These are phyloP conservation scores for Menidia beryllina DNA, from an alignment of 2,113 vertebrate genomes.

Conservation along the genomic window DNA sequence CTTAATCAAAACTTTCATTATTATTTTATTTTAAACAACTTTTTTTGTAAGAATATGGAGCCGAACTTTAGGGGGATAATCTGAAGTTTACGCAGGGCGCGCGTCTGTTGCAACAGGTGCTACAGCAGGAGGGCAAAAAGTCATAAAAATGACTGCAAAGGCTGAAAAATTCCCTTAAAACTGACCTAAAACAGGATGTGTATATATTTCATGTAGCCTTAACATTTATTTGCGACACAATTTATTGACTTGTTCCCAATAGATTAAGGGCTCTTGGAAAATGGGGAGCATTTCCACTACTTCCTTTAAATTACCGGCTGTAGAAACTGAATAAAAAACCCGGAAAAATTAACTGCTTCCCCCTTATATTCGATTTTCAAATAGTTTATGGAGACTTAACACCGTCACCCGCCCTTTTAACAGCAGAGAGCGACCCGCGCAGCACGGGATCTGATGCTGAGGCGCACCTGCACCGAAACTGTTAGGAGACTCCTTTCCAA, in stretches of 20 bases:
- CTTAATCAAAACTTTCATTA: background rate
- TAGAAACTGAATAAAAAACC: background rate
- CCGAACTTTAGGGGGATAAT: background rate
- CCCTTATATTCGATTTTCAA: background rate
- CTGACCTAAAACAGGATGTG: background rate
- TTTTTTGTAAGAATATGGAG: background rate
- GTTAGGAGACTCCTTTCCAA: conserved; percentile 68
- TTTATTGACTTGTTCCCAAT: conserved; percentile 44
- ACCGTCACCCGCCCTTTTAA: background rate
- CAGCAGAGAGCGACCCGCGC: conserved; percentile 31
- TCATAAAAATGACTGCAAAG: background rate
- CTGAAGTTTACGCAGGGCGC: conserved; percentile 33
- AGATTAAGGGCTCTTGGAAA: conserved; percentile 52
- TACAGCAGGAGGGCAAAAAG: conserved; percentile 24
- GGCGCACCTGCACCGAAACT: conserved; percentile 81
- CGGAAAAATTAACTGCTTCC: background rate
- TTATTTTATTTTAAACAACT: background rate
- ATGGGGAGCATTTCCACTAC: conserved; percentile 42
- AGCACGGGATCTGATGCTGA: conserved; percentile 68
- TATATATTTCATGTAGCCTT: conserved; percentile 8
- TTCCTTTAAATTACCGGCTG: conserved; percentile 20
- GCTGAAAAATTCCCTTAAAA: background rate
- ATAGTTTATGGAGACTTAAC: background rate
- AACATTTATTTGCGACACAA: background rate
- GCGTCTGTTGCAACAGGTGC: conserved; percentile 70